phyloP scores from a whole-genome alignment of 2,797 vertebrate species.

The Cirrhinus mrigala region DNA sequence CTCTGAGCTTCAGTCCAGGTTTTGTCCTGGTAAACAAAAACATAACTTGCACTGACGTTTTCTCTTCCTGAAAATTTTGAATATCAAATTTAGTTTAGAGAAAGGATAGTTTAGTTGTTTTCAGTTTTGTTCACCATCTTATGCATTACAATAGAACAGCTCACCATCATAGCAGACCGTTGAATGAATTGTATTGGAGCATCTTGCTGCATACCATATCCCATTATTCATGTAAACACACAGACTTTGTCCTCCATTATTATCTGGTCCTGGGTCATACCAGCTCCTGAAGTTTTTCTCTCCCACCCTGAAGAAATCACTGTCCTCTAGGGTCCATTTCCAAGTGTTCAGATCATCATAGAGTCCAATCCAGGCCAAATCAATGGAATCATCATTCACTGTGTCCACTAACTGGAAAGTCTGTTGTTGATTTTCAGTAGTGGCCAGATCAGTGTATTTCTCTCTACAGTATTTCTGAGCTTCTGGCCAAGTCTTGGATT shows the following conservation, averaged over 20 bases:
- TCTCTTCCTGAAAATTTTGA: too few relatives aligned
- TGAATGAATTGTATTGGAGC: rapidly evolving
- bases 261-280: not conserved
- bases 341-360: constrained; percentile 53
- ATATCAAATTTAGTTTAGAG: too few relatives aligned
- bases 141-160: not conserved
- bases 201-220: not conserved
- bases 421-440: not conserved
- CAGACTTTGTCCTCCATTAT: not conserved
- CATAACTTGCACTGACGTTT: too few relatives aligned
- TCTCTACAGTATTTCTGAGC: constrained; percentile 41
- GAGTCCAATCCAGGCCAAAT: constrained; percentile 64
- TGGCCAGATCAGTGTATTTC: constrained; percentile 29
- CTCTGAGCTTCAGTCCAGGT: constrained; percentile 48
- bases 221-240: not conserved
- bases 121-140: not conserved
- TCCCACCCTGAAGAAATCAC: not conserved
- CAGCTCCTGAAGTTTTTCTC: constrained; percentile 26
- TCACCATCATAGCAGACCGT: constrained; percentile 46
- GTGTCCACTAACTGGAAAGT: not conserved
- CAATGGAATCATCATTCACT: not conserved
- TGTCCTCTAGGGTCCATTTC: constrained; percentile 61
- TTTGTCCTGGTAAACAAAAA: not conserved
- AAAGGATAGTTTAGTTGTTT: too few relatives aligned
- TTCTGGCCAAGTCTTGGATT: constrained; percentile 56